These are phyloP conservation scores for Macrobrachium nipponense DNA, from an alignment of 1,140 invertebrate species.

Conservation along the genomic window DNA sequence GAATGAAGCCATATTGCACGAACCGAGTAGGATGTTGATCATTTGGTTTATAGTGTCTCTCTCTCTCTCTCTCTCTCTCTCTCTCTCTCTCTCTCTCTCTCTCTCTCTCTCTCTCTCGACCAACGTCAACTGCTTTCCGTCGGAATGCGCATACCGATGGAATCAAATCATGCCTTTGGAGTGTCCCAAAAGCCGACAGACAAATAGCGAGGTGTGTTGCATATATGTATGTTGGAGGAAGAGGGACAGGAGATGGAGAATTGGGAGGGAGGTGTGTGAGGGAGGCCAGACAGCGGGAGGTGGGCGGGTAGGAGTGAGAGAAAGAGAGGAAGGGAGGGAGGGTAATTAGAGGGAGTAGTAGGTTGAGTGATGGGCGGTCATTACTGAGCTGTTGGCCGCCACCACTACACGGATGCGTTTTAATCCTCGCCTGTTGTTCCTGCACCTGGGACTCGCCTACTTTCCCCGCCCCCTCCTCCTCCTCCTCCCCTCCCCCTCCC, in stretches of 20 bases:
- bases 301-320: neutral
- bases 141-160: neutral
- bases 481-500: neutral
- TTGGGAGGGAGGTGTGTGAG: neutral
- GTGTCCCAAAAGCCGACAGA: no score
- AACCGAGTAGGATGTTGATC: no score
- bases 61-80: no score
- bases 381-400: constrained; percentile 35
- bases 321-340: neutral
- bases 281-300: neutral
- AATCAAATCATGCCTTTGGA: no score
- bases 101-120: no score
- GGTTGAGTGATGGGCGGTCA: constrained; percentile 39
- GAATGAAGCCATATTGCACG: no score
- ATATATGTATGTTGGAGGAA: neutral
- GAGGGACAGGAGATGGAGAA: neutral
- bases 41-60: no score
- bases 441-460: constrained; percentile 20
- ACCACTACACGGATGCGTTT: constrained; percentile 27
- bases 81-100: no score
- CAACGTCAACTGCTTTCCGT: no score
- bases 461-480: neutral
- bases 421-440: constrained; percentile 36
- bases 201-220: neutral
- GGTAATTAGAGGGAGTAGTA: constrained; percentile 36